phyloP scores from a whole-genome alignment of 2,888 invertebrate genomes.

The Drosophila parthenogenetica region DNA sequence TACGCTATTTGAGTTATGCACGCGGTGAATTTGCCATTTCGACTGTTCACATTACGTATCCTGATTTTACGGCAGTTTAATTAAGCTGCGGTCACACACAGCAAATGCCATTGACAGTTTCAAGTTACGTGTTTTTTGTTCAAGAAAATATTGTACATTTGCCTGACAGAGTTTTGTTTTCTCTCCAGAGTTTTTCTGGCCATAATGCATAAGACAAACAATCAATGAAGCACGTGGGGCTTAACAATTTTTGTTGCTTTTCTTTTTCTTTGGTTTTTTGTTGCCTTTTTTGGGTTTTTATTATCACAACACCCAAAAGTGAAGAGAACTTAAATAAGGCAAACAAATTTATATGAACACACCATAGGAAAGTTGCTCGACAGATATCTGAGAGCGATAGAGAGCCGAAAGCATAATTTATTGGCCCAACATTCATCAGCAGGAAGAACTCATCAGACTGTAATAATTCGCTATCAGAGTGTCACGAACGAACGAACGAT shows the following conservation, averaged over 20 bases:
- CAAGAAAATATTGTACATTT: slow-evolving; percentile 31
- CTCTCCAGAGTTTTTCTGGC: slow-evolving; percentile 2
- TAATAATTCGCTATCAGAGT: slow-evolving; percentile 78
- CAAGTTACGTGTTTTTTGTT: slow-evolving; percentile 4
- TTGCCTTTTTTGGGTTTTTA: slow-evolving; percentile 18
- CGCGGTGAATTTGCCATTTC: slow-evolving; percentile 56
- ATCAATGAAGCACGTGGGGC: slow-evolving; percentile 43
- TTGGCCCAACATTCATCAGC: slow-evolving; percentile 76
- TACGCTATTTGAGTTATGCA: slow-evolving; percentile 66
- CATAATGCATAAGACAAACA: slow-evolving; percentile 53
- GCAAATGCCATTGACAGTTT: slow-evolving; percentile 40
- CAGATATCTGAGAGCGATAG: slow-evolving; percentile 35
- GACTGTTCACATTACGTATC: slow-evolving; percentile 5
- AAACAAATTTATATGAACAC: slow-evolving; percentile 71
- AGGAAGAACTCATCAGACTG: slow-evolving; percentile 75
- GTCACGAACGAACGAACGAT: slow-evolving; percentile 51
- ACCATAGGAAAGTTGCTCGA: slow-evolving; percentile 15
- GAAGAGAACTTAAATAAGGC: slow-evolving; percentile 72
- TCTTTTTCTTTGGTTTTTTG: slow-evolving; percentile 10
- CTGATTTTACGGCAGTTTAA: slow-evolving; percentile 58
- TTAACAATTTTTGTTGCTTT: slow-evolving; percentile 11
- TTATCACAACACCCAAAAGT: slow-evolving; percentile 52
- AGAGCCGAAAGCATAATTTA: slow-evolving; percentile 74
- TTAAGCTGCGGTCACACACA: slow-evolving; percentile 49
- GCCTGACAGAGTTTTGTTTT: slow-evolving; percentile 1